A percentile compares a stretch with the other conserved stretches of the same genome.
phyloP scores from a whole-genome alignment of 2,113 vertebrate genomes.

The Bagarius yarrelli region DNA sequence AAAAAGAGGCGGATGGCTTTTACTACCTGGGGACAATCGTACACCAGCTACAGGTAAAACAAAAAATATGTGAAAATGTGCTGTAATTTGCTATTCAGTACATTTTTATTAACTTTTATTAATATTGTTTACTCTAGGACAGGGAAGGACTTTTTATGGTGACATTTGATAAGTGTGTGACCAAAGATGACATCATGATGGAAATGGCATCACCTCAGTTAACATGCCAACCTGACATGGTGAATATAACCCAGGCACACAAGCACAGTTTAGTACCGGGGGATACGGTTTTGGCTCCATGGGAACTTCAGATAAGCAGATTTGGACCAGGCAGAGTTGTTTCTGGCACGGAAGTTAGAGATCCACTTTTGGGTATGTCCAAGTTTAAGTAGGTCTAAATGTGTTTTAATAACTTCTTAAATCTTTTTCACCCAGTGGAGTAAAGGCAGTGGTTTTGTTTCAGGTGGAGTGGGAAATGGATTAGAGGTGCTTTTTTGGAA shows the following conservation, averaged over 20 bases:
- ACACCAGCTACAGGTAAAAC: constrained; percentile 71
- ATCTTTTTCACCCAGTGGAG: neutral
- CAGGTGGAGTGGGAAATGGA: constrained; percentile 69
- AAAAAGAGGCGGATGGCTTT: constrained; percentile 74
- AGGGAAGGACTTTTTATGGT: constrained; percentile 71
- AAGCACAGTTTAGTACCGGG: constrained; percentile 68
- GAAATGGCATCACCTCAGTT: constrained; percentile 63
- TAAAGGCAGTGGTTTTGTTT: neutral
- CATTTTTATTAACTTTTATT: neutral
- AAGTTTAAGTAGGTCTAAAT: neutral
- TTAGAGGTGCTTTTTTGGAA: constrained; percentile 82
- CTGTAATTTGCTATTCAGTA: neutral
- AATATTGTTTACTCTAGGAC: constrained; percentile 60
- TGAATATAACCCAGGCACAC: constrained; percentile 64
- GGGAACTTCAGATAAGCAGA: constrained; percentile 68
- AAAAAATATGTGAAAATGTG: neutral
- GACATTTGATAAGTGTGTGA: constrained; percentile 69
- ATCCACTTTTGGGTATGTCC: constrained; percentile 68
- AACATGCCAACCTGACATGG: constrained; percentile 72
- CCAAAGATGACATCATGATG: constrained; percentile 16
- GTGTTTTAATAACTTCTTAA: neutral
- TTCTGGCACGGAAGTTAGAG: constrained; percentile 64
- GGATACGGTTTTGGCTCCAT: constrained; percentile 82
- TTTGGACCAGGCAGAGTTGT: constrained; percentile 81
- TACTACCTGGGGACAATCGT: constrained; percentile 78